Conservation (phyloP, 1,140 invertebrate genomes). For the Ptiloglossa arizonensis region DNA sequence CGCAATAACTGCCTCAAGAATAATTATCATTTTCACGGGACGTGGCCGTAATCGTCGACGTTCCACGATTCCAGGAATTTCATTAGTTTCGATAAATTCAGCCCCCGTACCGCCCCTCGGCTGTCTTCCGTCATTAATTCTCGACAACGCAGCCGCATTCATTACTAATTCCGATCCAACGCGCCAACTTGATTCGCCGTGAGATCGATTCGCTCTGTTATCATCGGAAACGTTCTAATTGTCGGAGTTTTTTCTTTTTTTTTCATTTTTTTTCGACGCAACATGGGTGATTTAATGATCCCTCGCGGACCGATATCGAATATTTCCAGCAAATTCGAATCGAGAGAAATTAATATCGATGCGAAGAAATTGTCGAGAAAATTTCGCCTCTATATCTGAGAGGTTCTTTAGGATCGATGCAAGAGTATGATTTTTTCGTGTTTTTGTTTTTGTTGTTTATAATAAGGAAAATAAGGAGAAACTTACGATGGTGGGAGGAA, state of each 20-base stretch:
- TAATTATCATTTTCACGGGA: slow-evolving; percentile 58
- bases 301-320: no score
- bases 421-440: no score
- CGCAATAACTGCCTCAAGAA: slow-evolving; percentile 51
- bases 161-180: slow-evolving; percentile 56
- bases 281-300: neutral
- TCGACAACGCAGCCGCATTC: slow-evolving; percentile 51
- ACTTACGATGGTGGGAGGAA: no score
- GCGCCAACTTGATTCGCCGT: slow-evolving; percentile 34
- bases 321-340: no score
- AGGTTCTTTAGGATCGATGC: no score
- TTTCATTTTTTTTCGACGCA: no score
- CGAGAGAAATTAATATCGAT: no score
- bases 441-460: no score
- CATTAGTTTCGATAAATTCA: slow-evolving; percentile 67
- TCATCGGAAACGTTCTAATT: slow-evolving; percentile 14
- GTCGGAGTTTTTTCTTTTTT: no score
- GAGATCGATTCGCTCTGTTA: slow-evolving; percentile 12
- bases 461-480: no score
- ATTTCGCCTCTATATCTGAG: no score
- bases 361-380: no score
- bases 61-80: slow-evolving; percentile 56
- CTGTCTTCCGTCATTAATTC: slow-evolving; percentile 59
- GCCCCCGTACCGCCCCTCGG: slow-evolving; percentile 28
- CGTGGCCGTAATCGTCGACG: slow-evolving; percentile 38